A percentile compares a stretch with the other conserved stretches of the same genome.
Conservation (phyloP, 2,797 vertebrate species). For the Typhlichthys eigenmanni region DNA sequence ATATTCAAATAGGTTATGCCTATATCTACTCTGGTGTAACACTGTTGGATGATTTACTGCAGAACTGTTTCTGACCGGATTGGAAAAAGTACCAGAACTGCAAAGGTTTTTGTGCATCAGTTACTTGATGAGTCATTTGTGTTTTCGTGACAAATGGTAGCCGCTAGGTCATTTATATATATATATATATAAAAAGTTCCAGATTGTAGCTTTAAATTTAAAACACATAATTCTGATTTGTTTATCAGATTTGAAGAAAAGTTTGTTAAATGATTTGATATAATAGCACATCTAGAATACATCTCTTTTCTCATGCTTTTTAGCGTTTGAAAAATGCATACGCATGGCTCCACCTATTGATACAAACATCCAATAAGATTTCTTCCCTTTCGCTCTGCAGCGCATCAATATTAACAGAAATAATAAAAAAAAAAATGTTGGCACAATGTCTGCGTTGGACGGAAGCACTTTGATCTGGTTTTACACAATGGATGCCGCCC, state of each 20-base stretch:
- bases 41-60: too few relatives aligned
- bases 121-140: too few relatives aligned
- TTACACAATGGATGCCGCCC: background rate
- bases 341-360: slow-evolving; percentile 38
- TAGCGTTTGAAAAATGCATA: slow-evolving; percentile 50
- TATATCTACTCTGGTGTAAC: too few relatives aligned
- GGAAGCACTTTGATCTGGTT: slow-evolving; percentile 73
- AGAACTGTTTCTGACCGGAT: too few relatives aligned
- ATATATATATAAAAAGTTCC: background rate
- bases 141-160: background rate
- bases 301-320: background rate
- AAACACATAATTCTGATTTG: slow-evolving; percentile 27
- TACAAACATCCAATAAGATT: slow-evolving; percentile 19
- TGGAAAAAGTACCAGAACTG: too few relatives aligned
- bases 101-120: too few relatives aligned
- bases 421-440: slow-evolving; percentile 48
- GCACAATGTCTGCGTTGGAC: slow-evolving; percentile 63
- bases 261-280: slow-evolving; percentile 17
- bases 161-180: slow-evolving; percentile 1
- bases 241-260: slow-evolving; percentile 3
- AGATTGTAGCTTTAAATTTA: slow-evolving; percentile 17
- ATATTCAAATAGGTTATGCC: too few relatives aligned
- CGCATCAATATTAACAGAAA: slow-evolving; percentile 18
- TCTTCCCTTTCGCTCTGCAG: slow-evolving; percentile 19
- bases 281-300: slow-evolving; percentile 23